A percentile compares a stretch with the other conserved stretches of the same genome.
Evolutionary conservation across 2,797 vertebrate species (phyloP).

Genomic region (Lagodon rhomboides): DNA sequence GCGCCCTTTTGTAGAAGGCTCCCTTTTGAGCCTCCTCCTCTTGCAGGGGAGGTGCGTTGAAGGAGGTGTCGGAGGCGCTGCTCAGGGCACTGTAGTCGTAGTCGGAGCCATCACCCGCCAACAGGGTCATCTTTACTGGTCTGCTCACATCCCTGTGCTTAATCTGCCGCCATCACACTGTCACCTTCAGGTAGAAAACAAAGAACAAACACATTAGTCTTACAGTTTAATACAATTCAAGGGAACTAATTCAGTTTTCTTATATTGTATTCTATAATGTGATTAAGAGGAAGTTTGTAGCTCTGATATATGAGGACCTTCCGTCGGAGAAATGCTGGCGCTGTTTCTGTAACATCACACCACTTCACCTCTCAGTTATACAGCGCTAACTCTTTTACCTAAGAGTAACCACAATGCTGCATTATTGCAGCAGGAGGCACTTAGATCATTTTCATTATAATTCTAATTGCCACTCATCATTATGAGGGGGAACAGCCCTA

Average conservation of each 20-base stretch:
- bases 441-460: conserved; percentile 18
- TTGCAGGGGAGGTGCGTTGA: conserved; percentile 88
- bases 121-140: conserved; percentile 93
- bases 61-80: conserved; percentile 92
- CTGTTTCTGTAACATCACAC: not conserved
- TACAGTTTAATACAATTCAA: not conserved
- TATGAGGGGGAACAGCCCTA: not conserved
- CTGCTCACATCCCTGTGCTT: conserved; percentile 87
- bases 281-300: not conserved
- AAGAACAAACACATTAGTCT: not conserved
- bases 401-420: not conserved
- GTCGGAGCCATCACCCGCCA: conserved; percentile 96
- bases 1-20: conserved; percentile 94
- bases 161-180: conserved; percentile 41
- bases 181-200: conserved; percentile 41
- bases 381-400: not conserved
- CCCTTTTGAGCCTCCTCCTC: conserved; percentile 92
- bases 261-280: not conserved
- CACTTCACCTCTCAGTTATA: not conserved
- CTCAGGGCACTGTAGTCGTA: conserved; percentile 98
- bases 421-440: conserved; percentile 31
- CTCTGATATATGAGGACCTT: not conserved
- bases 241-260: not conserved
- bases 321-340: not conserved
- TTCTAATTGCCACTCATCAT: conserved; percentile 22